Evolutionary conservation across 1,140 invertebrate genomes (phyloP).

Genomic region (Neodiprion lecontei): DNA sequence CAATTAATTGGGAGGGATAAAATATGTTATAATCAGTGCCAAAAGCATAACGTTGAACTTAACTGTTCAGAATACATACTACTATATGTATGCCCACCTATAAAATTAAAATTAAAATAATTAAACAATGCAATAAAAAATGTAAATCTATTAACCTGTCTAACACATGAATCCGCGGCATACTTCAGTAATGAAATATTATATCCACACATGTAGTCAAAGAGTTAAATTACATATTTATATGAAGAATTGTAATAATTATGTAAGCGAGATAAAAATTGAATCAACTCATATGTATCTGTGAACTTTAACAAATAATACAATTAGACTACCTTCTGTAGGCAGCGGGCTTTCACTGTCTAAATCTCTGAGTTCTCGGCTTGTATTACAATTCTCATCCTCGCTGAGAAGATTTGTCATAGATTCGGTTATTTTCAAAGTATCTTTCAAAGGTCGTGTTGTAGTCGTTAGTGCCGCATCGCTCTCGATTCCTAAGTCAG

Average conservation of each 20-base stretch:
- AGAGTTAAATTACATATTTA: too few species aligned
- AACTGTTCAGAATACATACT: conserved; percentile 50
- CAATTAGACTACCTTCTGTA: conserved; percentile 46
- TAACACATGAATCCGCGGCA: not conserved
- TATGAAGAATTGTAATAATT: too few species aligned
- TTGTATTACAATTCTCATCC: conserved; percentile 47
- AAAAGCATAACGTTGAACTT: conserved; percentile 42
- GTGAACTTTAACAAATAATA: too few species aligned
- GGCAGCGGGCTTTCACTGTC: conserved; percentile 52
- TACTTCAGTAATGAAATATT: conserved; percentile 19
- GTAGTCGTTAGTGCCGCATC: conserved; percentile 61
- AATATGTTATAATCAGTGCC: conserved; percentile 21
- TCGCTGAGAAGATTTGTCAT: conserved; percentile 65
- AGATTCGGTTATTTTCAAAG: conserved; percentile 63
- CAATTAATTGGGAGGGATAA: too few species aligned
- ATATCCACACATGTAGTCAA: not conserved
- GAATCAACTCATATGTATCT: too few species aligned
- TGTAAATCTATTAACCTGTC: not conserved
- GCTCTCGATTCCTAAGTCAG: conserved; percentile 77
- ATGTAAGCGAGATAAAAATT: too few species aligned
- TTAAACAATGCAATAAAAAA: conserved; percentile 34
- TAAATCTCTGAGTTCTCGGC: conserved; percentile 39
- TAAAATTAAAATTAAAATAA: conserved; percentile 37
- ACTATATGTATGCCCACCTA: conserved; percentile 53
- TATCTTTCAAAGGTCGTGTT: conserved; percentile 58